Conservation (phyloP, 2,888 invertebrate species). For the Rapana venosa region DNA sequence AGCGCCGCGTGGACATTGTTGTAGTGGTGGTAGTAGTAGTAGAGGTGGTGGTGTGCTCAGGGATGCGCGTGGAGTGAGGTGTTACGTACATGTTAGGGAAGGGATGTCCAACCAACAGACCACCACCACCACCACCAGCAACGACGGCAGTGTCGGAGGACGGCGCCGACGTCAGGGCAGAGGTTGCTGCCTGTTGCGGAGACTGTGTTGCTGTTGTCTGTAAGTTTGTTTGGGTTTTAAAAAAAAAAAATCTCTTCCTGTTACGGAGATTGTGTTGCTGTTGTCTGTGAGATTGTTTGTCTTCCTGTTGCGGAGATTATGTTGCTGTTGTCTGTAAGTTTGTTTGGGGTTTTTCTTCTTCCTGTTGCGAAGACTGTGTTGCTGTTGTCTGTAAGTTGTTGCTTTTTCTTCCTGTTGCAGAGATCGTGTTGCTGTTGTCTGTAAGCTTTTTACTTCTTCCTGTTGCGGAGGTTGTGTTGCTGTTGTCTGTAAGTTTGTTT, state of each 20-base stretch:
- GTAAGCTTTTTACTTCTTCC: not conserved
- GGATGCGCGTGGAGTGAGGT: too few relatives aligned
- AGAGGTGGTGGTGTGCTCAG: too few relatives aligned
- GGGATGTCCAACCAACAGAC: too few relatives aligned
- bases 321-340: conserved; percentile 27
- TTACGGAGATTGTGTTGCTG: too few relatives aligned
- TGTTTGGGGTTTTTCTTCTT: not conserved
- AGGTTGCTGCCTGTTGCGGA: conserved; percentile 13
- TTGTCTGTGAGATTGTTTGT: too few relatives aligned
- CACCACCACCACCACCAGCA: not conserved
- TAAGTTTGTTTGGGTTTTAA: not conserved
- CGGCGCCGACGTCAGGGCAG: not conserved
- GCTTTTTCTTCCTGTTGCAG: not conserved
- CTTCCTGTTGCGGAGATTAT: not conserved
- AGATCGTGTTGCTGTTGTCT: too few relatives aligned
- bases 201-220: conserved; percentile 27
- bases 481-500: too few relatives aligned
- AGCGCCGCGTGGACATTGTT: too few relatives aligned
- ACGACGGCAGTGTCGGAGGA: not conserved
- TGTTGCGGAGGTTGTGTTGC: not conserved
- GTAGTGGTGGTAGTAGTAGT: too few relatives aligned
- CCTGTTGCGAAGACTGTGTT: not conserved
- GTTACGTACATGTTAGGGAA: too few relatives aligned
- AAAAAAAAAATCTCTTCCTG: not conserved
- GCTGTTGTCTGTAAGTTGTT: conserved; percentile 29